Evolutionary conservation across 2,888 invertebrate genomes (phyloP).

Genomic region (Platycheirus rosarum): DNA sequence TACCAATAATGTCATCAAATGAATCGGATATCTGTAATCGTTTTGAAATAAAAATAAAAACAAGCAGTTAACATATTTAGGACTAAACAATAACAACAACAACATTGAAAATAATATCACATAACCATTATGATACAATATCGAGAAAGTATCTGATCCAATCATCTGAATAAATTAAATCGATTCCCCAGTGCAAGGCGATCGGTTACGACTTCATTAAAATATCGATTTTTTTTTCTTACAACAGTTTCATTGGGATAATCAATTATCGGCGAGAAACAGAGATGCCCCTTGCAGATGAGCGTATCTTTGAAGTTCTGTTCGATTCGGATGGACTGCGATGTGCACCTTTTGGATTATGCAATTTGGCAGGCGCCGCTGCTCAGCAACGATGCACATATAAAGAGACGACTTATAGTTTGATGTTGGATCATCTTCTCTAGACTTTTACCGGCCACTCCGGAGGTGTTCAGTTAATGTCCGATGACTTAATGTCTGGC

Average conservation of each 20-base stretch:
- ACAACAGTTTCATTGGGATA: conserved; percentile 39
- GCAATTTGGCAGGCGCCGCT: conserved; percentile 45
- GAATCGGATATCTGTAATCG: too few relatives aligned
- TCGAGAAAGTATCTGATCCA: conserved; percentile 63
- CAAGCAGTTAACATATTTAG: conserved; percentile 6
- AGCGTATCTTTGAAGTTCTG: conserved; percentile 1
- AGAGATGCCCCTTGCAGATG: conserved; percentile 35
- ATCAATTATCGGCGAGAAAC: conserved; percentile 53
- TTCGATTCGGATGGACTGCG: conserved; percentile 17
- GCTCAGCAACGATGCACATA: neutral
- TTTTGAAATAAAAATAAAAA: too few relatives aligned
- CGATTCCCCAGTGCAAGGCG: conserved; percentile 36
- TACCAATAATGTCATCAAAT: too few relatives aligned
- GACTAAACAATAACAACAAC: conserved; percentile 21
- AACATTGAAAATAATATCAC: conserved; percentile 22
- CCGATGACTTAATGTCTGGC: conserved; percentile 24
- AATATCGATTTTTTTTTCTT: conserved; percentile 26
- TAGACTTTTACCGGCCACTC: conserved; percentile 28
- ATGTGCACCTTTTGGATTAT: conserved; percentile 29
- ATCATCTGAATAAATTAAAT: conserved; percentile 54
- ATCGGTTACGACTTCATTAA: conserved; percentile 69
- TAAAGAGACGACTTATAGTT: too few relatives aligned
- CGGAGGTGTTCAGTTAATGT: conserved; percentile 9
- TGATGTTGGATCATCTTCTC: conserved; percentile 47
- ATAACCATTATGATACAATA: conserved; percentile 29